A percentile compares a stretch with the other conserved stretches of the same genome.
phyloP scores from a whole-genome alignment of 2,113 vertebrate species.

The Saimiri boliviensis region DNA sequence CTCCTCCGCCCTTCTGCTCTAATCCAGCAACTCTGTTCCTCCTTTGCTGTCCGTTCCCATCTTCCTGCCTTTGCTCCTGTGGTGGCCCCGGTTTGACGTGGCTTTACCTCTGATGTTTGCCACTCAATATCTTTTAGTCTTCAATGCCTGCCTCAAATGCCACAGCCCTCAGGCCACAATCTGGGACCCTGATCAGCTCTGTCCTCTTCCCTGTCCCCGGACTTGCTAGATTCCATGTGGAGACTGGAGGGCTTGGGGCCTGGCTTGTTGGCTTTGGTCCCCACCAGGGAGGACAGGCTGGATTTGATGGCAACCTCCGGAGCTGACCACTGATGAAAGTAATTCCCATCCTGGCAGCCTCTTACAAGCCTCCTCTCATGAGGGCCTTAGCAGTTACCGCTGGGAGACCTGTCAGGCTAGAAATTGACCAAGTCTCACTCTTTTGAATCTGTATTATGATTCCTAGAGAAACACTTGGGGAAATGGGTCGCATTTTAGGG shows the following conservation, averaged over 20 bases:
- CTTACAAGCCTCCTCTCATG: accelerated
- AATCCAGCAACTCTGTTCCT: background rate
- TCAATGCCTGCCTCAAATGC: no score
- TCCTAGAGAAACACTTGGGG: background rate
- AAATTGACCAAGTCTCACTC: background rate
- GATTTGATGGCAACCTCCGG: accelerated
- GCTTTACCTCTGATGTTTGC: background rate
- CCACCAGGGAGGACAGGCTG: background rate
- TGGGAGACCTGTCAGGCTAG: background rate
- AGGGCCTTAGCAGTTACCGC: background rate
- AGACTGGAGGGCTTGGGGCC: background rate
- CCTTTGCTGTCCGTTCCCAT: accelerated
- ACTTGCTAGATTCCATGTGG: no score
- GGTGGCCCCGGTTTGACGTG: accelerated
- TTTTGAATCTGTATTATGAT: background rate
- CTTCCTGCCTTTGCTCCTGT: accelerated
- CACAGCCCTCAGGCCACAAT: background rate
- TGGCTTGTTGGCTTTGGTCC: background rate
- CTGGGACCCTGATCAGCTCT: accelerated
- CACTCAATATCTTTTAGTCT: background rate
- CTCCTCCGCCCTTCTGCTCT: background rate
- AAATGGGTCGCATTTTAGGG: accelerated
- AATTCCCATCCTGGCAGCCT: no score
- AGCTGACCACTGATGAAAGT: background rate
- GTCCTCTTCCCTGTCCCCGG: background rate